A percentile compares a stretch with the other conserved stretches of the same genome.
Conservation (phyloP, 2,888 invertebrate species). For the Endotricha flammealis region DNA sequence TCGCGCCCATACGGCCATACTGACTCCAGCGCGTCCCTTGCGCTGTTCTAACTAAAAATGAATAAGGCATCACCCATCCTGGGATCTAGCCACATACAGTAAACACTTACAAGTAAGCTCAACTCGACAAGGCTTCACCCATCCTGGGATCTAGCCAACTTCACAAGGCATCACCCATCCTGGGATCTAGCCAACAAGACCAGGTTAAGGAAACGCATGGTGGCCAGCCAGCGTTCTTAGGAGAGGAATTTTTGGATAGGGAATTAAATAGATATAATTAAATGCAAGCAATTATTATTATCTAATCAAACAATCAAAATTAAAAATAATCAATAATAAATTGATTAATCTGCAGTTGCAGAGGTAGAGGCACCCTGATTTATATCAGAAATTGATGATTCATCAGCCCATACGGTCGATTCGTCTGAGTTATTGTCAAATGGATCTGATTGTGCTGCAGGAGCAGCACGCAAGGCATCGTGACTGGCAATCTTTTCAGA, state of each 20-base stretch:
- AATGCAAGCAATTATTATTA: background rate
- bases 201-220: constrained; percentile 14
- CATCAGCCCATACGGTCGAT: constrained; percentile 3
- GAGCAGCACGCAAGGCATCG: constrained; percentile 2
- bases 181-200: constrained; percentile 13
- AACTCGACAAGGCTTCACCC: too few relatives aligned
- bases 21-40: too few relatives aligned
- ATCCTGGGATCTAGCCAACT: too few relatives aligned
- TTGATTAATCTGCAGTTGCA: background rate
- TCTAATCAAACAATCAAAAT: background rate
- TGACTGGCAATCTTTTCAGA: constrained; percentile 17
- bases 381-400: background rate
- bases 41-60: too few relatives aligned
- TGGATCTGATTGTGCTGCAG: constrained; percentile 9
- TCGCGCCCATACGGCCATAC: too few relatives aligned
- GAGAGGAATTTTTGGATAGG: background rate
- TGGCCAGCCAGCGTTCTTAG: constrained; percentile 14
- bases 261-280: background rate
- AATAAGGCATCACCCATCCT: too few relatives aligned
- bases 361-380: too few relatives aligned
- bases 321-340: background rate
- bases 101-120: too few relatives aligned
- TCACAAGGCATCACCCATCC: too few relatives aligned
- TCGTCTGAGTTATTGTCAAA: background rate
- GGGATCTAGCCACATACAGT: too few relatives aligned